Evolutionary conservation across 2,113 vertebrate genomes (phyloP).

Genomic region (Ascaphus truei): DNA sequence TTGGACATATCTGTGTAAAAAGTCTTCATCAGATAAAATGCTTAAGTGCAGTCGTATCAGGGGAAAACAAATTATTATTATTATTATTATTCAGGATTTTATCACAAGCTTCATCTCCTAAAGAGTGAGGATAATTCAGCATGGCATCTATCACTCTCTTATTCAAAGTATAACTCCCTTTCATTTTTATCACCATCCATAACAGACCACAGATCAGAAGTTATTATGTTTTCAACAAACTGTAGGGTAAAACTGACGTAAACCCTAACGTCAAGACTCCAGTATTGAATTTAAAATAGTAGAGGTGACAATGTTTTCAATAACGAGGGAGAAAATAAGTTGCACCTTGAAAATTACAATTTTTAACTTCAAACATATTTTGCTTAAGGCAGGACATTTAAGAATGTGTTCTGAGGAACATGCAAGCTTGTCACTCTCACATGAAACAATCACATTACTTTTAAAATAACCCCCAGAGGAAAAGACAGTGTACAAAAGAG

Average conservation of each 20-base stretch:
- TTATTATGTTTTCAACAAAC: constrained; percentile 23
- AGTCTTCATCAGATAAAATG: neutral
- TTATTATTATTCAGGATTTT: constrained; percentile 18
- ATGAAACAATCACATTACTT: constrained; percentile 20
- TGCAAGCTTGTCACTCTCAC: constrained; percentile 1
- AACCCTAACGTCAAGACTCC: constrained; percentile 6
- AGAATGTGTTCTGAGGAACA: constrained; percentile 22
- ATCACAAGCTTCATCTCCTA: constrained; percentile 13
- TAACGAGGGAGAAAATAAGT: constrained; percentile 19
- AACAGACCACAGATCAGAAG: constrained; percentile 24
- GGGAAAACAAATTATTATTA: neutral
- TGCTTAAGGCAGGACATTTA: constrained; percentile 27
- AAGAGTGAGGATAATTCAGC: neutral
- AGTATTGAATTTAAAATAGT: constrained; percentile 6
- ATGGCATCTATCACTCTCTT: constrained; percentile 15
- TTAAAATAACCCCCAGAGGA: neutral
- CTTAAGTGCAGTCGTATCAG: neutral
- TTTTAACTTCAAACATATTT: constrained; percentile 37
- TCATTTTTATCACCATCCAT: constrained; percentile 34
- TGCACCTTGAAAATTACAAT: constrained; percentile 29
- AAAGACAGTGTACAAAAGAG: neutral
- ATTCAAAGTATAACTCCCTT: constrained; percentile 28
- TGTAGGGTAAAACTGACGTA: constrained; percentile 44
- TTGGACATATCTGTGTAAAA: neutral
- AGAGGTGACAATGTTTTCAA: neutral